Base-by-base conservation (phyloP, 2,888 invertebrate genomes). In the Epirrhoe alternata region DNA sequence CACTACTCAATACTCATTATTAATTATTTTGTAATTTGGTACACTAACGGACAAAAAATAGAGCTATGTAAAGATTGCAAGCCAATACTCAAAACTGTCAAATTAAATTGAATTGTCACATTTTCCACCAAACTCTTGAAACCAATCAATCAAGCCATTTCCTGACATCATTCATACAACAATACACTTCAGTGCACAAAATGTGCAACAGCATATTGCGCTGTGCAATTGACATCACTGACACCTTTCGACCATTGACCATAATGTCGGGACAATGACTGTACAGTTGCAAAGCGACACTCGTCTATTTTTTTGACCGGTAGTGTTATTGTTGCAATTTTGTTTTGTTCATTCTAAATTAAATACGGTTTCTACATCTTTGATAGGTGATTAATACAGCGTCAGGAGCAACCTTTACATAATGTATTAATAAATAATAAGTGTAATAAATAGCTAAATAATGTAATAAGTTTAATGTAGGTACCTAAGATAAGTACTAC, bases 171-270 rank as follows among this genome's bases (percentile, higher is more conserved):
- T 30, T 62, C 64, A 50, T 59, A 58, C 16, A 55, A 62, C 61
- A 61, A 55, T 54, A 59, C 60, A 54, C 51, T 42, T 58, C 35
- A 55, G 55, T 64, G 67, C 61, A 56, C 38, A 57, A 74, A 74
- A 74, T 76, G 74, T 76, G 75, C 75, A 74, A 72, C 58, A 38
- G 57, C 64, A 64, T 69, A 70, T 70, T 72, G 72, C 70, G 54
- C 59, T 56, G 51, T 55, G 60, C 65, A 60, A 65, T 65, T 57
- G 56, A 57, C 47, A 47, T 60, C 54, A 59, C 14, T 10, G 42
- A 64, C 65, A 61, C 61, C 61, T 65, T 65, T 54, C 31, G 58
- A 47, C 47, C 35, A 52, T 56, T 61, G 65, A 65, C 61, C 65
- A 49, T 54, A 65, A 60, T 51, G 51, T 59, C 35, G 24, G 10